Evolutionary conservation across 2,797 vertebrate genomes (phyloP).

Genomic region (Hemibagrus guttatus): DNA sequence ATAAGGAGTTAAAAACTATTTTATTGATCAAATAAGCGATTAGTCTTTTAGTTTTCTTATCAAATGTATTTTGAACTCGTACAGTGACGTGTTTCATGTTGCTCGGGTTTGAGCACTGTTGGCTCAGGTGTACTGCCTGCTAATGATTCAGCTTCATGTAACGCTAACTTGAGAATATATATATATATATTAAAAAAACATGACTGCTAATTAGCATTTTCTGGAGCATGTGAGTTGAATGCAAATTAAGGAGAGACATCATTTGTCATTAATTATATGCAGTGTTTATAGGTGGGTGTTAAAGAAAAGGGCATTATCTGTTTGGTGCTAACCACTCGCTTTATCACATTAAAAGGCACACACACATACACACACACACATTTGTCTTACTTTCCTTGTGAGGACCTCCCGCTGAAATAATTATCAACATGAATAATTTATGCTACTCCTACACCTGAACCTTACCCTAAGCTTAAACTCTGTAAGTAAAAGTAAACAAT

Average conservation of each 20-base stretch:
- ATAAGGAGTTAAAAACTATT: not conserved
- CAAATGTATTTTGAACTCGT: not conserved
- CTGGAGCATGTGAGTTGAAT: not conserved
- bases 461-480: not conserved
- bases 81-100: not conserved
- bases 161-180: not conserved
- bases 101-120: not conserved
- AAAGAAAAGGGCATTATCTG: not conserved
- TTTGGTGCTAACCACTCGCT: not conserved
- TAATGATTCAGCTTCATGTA: constrained; percentile 1
- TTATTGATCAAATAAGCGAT: not conserved
- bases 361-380: not conserved
- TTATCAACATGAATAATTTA: not conserved
- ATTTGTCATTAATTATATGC: constrained; percentile 6
- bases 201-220: constrained; percentile 7
- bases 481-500: not conserved
- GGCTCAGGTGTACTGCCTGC: not conserved
- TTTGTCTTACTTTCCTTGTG: not conserved
- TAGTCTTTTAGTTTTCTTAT: not conserved
- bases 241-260: not conserved
- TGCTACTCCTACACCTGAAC: not conserved
- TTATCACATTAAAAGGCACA: not conserved
- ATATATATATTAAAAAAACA: not conserved
- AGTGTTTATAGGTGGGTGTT: constrained; percentile 19
- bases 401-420: not conserved